Evolutionary conservation across 2,113 vertebrate genomes (phyloP).

Genomic region (Tychaedon coryphoeus): DNA sequence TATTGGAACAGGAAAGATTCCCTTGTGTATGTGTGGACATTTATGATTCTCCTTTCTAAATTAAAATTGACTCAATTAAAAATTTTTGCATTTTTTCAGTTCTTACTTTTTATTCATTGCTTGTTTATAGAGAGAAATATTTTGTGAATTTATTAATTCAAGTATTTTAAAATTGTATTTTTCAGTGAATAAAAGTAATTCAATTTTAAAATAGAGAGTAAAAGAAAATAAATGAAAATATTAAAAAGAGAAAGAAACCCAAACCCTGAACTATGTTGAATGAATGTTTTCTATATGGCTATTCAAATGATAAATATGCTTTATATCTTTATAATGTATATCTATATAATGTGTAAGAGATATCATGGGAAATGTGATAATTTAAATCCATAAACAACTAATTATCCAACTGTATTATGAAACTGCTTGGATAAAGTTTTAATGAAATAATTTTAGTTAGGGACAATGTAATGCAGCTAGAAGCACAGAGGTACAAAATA

Average conservation of each 20-base stretch:
- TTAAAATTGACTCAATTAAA: neutral
- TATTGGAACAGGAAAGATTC: neutral
- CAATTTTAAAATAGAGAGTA: neutral
- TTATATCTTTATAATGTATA: neutral
- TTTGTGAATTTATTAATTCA: neutral
- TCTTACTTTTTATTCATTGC: rapidly evolving
- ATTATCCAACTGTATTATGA: neutral
- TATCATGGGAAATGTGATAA: neutral
- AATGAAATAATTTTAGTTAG: neutral
- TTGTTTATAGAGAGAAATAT: neutral
- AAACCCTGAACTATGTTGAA: neutral
- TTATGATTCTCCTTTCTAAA: neutral
- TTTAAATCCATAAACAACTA: neutral
- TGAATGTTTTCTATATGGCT: neutral
- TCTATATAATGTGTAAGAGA: neutral
- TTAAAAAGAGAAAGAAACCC: neutral
- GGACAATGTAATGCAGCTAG: neutral
- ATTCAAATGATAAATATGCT: neutral
- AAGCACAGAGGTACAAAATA: neutral
- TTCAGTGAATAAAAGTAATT: neutral
- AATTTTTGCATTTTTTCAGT: no score
- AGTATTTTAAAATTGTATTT: neutral
- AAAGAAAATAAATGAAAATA: rapidly evolving
- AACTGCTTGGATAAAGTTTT: neutral
- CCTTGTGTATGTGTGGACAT: neutral